Evolutionary conservation across 1,140 invertebrate species (phyloP).

Genomic region (Apocrypta bakeri): DNA sequence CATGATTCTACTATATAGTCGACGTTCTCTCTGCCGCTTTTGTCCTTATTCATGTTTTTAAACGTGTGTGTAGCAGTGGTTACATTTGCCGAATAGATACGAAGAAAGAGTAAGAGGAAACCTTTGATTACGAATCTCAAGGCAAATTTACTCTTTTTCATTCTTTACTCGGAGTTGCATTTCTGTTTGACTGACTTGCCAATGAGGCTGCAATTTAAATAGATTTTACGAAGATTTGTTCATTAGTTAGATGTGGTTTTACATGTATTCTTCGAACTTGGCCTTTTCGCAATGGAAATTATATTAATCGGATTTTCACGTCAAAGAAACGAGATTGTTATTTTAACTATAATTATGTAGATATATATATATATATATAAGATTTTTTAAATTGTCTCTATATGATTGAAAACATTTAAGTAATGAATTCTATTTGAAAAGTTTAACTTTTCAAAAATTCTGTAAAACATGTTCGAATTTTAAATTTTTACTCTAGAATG

Average conservation of each 20-base stretch:
- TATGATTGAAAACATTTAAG: too few relatives aligned
- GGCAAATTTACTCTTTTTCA: neutral
- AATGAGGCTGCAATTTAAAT: neutral
- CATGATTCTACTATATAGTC: neutral
- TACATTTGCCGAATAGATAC: too few relatives aligned
- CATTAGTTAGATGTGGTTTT: neutral
- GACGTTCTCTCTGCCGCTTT: neutral
- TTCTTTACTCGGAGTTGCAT: neutral
- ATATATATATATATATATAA: neutral
- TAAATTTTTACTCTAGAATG: too few relatives aligned
- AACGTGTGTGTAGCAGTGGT: neutral
- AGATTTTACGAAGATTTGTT: neutral
- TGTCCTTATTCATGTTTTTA: constrained; percentile 16
- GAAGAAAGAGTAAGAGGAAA: too few relatives aligned
- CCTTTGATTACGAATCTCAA: neutral
- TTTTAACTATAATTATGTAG: neutral
- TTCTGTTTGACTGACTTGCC: neutral
- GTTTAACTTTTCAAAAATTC: too few relatives aligned
- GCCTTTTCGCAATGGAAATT: neutral
- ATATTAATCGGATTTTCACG: neutral
- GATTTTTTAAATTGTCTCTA: too few relatives aligned
- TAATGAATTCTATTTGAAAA: too few relatives aligned
- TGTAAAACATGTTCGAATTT: too few relatives aligned
- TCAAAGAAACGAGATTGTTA: neutral
- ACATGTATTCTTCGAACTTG: neutral